Conservation (phyloP, 2,113 vertebrate species). For the Eulacestoma nigropectus region DNA sequence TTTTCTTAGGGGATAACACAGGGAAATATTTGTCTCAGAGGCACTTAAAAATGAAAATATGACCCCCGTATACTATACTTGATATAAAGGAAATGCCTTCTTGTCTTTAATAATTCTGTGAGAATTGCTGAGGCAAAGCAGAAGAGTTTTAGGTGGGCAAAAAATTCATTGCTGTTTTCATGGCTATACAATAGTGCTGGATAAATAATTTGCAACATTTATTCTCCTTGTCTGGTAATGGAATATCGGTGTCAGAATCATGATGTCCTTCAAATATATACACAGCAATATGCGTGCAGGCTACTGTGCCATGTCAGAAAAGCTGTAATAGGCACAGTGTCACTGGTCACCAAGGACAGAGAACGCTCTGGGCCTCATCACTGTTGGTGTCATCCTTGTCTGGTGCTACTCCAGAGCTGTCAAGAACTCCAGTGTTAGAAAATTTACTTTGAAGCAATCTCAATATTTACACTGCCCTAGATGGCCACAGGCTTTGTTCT, state of each 20-base stretch:
- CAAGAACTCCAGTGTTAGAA: not conserved
- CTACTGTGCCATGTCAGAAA: not conserved
- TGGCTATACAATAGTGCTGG: not conserved
- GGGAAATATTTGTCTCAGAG: not conserved
- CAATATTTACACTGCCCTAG: not conserved
- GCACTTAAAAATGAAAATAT: not conserved
- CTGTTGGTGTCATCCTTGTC: not conserved
- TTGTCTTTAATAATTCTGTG: not conserved
- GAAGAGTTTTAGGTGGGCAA: not conserved
- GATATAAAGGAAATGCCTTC: not conserved
- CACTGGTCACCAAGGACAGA: not conserved
- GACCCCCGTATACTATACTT: not conserved
- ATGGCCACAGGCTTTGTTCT: not conserved
- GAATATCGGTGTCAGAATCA: not conserved
- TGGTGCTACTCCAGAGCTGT: not conserved
- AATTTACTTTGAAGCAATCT: not conserved
- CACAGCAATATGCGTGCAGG: not conserved
- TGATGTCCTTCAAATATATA: not conserved
- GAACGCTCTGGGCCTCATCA: accelerated
- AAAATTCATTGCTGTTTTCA: not conserved
- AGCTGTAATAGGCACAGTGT: accelerated
- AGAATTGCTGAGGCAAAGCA: not conserved
- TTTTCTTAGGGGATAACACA: not conserved
- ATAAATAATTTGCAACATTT: not conserved
- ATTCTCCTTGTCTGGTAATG: not conserved